A percentile compares a stretch with the other conserved stretches of the same genome.
These are phyloP conservation scores for Limanda limanda DNA, from an alignment of 2,113 vertebrate genomes.

Conservation along the genomic window DNA sequence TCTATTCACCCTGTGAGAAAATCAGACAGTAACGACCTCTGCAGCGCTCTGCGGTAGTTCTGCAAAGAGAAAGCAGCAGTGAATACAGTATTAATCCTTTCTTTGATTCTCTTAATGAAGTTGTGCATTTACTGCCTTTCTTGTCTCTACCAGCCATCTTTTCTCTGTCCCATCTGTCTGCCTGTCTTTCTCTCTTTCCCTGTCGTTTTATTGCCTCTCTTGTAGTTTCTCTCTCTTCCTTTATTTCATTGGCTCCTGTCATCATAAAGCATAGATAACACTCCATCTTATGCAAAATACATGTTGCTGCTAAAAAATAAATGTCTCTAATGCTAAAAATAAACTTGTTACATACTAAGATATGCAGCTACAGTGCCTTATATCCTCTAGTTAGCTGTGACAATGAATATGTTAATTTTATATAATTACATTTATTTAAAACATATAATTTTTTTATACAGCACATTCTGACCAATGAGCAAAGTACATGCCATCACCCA, in stretches of 20 bases:
- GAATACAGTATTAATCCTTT: constrained; percentile 20
- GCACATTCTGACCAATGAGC: not conserved
- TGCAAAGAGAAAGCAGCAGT: constrained; percentile 9
- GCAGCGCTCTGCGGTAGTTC: constrained; percentile 13
- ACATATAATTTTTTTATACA: not conserved
- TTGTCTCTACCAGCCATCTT: constrained; percentile 13
- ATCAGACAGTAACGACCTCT: constrained; percentile 12
- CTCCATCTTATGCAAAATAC: constrained; percentile 56
- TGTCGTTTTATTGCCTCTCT: not conserved
- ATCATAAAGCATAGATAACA: constrained; percentile 46
- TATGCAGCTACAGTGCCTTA: constrained; percentile 19
- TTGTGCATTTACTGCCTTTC: constrained; percentile 10
- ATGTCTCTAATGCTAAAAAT: constrained; percentile 60
- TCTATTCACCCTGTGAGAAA: not conserved
- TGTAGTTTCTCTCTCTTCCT: constrained; percentile 11
- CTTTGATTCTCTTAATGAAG: constrained; percentile 14
- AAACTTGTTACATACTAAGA: constrained; percentile 63
- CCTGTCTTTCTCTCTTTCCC: not conserved
- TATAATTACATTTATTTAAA: not conserved
- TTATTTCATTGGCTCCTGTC: constrained; percentile 1
- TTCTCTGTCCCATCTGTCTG: not conserved
- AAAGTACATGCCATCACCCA: constrained; percentile 37
- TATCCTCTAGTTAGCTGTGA: constrained; percentile 12
- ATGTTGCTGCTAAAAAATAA: constrained; percentile 53
- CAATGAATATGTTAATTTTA: constrained; percentile 11